phyloP scores from a whole-genome alignment of 2,113 vertebrate genomes.

The Canis aureus region DNA sequence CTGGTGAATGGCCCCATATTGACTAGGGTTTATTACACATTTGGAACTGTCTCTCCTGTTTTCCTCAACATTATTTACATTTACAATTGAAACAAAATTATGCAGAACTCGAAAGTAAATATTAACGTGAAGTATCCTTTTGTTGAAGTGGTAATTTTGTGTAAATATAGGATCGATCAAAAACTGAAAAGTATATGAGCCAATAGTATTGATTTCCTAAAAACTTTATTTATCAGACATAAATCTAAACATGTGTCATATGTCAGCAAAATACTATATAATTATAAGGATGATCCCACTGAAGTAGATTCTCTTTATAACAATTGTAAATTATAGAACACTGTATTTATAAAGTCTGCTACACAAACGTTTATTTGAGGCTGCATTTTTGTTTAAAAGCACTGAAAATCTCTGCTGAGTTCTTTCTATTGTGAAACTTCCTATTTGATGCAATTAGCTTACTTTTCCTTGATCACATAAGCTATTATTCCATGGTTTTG shows the following conservation, averaged over 20 bases:
- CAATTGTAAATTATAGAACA: not conserved
- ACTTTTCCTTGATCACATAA: not conserved
- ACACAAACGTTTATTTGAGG: not conserved
- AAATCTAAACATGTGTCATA: not conserved
- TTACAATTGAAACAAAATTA: conserved; percentile 64
- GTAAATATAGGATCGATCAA: not conserved
- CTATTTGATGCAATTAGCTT: not conserved
- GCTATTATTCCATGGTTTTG: not conserved
- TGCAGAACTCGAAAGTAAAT: not conserved
- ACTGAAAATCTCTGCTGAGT: not conserved
- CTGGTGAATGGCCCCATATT: conserved; percentile 54
- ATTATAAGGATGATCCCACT: not conserved
- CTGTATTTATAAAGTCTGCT: not conserved
- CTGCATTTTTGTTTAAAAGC: not conserved
- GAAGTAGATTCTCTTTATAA: not conserved
- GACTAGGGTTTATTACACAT: conserved; percentile 43
- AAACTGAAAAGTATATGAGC: not conserved
- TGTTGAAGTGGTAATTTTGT: not conserved
- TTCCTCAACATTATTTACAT: conserved; percentile 43
- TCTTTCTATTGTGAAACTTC: not conserved
- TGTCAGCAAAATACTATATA: not conserved
- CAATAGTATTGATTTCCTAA: not conserved
- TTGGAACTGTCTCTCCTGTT: conserved; percentile 57
- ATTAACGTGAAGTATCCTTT: not conserved
- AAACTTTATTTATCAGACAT: not conserved